Conservation (phyloP, 2,113 vertebrate genomes). For the Leiothrix lutea region DNA sequence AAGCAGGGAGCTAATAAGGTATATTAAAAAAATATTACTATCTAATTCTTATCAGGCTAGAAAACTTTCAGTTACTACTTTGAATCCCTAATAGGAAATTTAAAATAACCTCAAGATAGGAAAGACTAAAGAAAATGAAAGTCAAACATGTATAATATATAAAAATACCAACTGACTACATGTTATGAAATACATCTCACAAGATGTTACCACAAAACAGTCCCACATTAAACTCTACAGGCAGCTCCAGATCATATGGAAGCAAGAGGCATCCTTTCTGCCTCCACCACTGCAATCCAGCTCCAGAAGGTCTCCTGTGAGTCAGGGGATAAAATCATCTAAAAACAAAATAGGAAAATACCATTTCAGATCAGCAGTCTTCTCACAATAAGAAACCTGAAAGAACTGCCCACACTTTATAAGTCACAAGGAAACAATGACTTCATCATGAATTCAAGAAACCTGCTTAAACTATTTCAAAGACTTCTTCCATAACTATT, state of each 20-base stretch:
- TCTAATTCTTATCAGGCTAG: neutral
- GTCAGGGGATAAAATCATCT: conserved; percentile 30
- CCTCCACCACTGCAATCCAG: neutral
- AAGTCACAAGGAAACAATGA: neutral
- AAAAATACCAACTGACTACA: conserved; percentile 41
- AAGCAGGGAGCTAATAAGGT: neutral
- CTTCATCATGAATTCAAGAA: neutral
- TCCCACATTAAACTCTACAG: neutral
- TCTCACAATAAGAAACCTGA: neutral
- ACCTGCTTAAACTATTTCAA: neutral
- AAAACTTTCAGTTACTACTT: neutral
- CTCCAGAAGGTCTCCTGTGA: neutral
- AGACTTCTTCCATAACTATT: neutral
- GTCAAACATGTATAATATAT: neutral
- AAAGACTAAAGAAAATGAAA: conserved; percentile 17
- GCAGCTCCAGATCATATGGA: neutral
- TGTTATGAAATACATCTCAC: conserved; percentile 45
- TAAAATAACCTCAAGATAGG: conserved; percentile 20
- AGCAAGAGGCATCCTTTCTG: neutral
- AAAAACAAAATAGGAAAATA: neutral
- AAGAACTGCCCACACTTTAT: neutral
- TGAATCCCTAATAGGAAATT: neutral
- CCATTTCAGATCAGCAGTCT: neutral
- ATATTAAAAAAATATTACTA: neutral
- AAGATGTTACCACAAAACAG: conserved; percentile 3